A percentile compares a stretch with the other conserved stretches of the same genome.
phyloP scores from a whole-genome alignment of 2,888 invertebrate genomes.

The Anodontia alba region DNA sequence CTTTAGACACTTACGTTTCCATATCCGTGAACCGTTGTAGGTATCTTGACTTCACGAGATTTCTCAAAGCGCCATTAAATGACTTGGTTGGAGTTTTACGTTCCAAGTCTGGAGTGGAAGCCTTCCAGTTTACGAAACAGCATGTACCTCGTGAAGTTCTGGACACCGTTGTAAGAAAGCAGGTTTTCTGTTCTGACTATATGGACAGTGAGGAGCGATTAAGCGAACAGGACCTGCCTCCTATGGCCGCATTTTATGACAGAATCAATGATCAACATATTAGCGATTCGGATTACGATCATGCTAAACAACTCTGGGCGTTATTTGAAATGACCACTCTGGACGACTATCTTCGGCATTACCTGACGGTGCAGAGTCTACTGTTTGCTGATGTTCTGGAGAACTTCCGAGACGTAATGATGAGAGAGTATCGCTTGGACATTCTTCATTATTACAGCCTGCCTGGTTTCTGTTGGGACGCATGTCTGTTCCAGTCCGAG shows the following conservation, averaged over 20 bases:
- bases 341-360: background rate
- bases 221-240: background rate
- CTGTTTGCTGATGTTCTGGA: slow-evolving; percentile 7
- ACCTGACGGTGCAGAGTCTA: background rate
- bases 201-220: slow-evolving; percentile 12
- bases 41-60: slow-evolving; percentile 14
- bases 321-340: background rate
- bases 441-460: background rate
- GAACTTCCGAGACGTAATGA: slow-evolving; percentile 8
- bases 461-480: slow-evolving; percentile 20
- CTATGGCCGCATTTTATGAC: background rate
- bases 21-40: background rate
- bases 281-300: background rate
- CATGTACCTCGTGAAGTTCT: background rate
- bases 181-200: slow-evolving; percentile 12
- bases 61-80: slow-evolving; percentile 10
- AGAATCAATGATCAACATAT: background rate
- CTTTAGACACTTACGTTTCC: slow-evolving; percentile 14
- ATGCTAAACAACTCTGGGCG: background rate
- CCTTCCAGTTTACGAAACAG: background rate
- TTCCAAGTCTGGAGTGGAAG: background rate
- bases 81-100: background rate
- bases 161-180: background rate
- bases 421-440: background rate
- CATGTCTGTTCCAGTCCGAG: background rate